Base-by-base conservation (phyloP, 2,113 vertebrate genomes). In the Lepisosteus oculatus region DNA sequence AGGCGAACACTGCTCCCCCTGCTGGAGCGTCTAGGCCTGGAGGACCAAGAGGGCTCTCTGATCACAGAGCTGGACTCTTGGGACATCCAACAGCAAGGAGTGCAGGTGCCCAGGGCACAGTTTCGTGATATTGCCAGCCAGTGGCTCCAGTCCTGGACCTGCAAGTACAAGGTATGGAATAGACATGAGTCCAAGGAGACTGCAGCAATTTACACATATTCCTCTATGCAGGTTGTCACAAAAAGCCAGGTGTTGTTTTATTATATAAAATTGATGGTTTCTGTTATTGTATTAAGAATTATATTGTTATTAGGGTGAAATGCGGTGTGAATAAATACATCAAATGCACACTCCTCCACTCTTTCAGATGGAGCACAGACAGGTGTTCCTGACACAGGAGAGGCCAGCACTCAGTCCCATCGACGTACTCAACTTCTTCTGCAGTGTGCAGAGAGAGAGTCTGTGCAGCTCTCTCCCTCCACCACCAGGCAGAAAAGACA, bases 391-490 rank as follows among this genome's bases (percentile, higher is more conserved):
- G 17, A 66, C 14, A 61, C 74, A 65, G 15, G 15, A 47, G 7
- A 66, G 42, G 0, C 69, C 42, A 54, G 51, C 3, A 13, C 61
- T 75, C 55, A 62, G 55, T 5, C 17, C 57, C 8, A 77, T 84
- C 3, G 83, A 90, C 3, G 80, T 85, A 44, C 80, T 90, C 3
- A 83, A 82, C 59, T 84, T 79, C 77, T 90, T 86, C 79, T 90
- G 87, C 78, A 81, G 65, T 0, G 13, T 79, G 3, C 72, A 77
- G 70, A 79, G 73, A 67, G 68, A 73, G 0, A 65, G 72, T 29
- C 47, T 73, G 70, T n/a, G 0, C 6, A 59, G 71, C 65, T 41
- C 63, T n/a, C 67, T 13, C 55, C 55, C 70, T 45, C 71, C 41
- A 29, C 73, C 71, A 3, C 8, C 67, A 29, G 13, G 47, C 4